A percentile compares a stretch with the other conserved stretches of the same genome.
These are phyloP conservation scores for Melolontha melolontha DNA, from an alignment of 2,888 invertebrate species.

Conservation along the genomic window DNA sequence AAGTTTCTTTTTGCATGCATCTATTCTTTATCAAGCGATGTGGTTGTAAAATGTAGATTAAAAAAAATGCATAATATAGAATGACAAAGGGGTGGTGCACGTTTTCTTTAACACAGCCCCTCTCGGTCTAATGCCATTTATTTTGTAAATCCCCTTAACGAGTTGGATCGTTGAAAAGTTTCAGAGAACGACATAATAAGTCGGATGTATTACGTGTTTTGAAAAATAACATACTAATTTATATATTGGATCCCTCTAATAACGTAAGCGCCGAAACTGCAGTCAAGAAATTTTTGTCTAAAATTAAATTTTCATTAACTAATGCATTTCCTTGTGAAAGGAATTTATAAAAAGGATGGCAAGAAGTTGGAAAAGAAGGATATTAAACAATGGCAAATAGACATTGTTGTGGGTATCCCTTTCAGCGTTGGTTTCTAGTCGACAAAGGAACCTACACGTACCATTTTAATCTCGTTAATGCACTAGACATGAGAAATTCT, in stretches of 20 bases:
- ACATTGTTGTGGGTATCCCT: slow-evolving; percentile 29
- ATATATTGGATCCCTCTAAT: neutral
- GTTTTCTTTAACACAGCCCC: slow-evolving; percentile 16
- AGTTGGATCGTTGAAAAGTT: slow-evolving; percentile 45
- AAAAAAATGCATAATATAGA: slow-evolving; percentile 18
- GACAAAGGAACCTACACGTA: slow-evolving; percentile 23
- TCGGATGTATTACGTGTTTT: slow-evolving; percentile 42
- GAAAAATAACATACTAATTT: slow-evolving; percentile 32
- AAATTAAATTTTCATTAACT: slow-evolving; percentile 32
- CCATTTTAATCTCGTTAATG: slow-evolving; percentile 33
- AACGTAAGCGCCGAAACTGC: too few relatives aligned
- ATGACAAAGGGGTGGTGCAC: slow-evolving; percentile 22
- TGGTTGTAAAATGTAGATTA: neutral
- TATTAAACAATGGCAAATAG: slow-evolving; percentile 25
- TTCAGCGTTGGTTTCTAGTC: slow-evolving; percentile 9
- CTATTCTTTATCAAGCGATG: too few relatives aligned
- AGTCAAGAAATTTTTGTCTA: slow-evolving; percentile 1
- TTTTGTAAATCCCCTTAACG: slow-evolving; percentile 47
- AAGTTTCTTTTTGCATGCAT: too few relatives aligned
- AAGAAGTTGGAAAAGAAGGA: neutral
- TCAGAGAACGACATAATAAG: slow-evolving; percentile 43
- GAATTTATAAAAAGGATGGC: neutral
- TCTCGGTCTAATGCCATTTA: slow-evolving; percentile 43
- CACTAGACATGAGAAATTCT: neutral
- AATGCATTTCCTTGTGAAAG: slow-evolving; percentile 7